Evolutionary conservation across 2,888 invertebrate genomes (phyloP).

Genomic region (Thymelicus acteon): DNA sequence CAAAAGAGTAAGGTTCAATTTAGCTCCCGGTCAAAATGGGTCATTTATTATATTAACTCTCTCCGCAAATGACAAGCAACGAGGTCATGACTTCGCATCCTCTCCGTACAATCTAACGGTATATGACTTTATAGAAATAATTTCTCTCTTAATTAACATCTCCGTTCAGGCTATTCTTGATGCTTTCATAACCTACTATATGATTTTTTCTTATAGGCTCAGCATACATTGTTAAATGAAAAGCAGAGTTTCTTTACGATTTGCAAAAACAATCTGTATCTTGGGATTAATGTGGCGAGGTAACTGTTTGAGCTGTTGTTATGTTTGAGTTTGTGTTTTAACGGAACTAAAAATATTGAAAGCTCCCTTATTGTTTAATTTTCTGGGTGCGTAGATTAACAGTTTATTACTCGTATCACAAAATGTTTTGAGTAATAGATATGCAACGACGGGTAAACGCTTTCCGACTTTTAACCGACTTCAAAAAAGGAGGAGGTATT

Average conservation of each 20-base stretch:
- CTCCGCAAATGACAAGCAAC: conserved; percentile 18
- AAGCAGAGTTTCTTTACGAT: neutral
- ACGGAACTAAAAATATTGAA: no score
- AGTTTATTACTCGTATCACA: no score
- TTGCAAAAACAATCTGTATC: no score
- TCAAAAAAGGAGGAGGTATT: no score
- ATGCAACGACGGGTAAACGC: no score
- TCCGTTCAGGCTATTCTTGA: conserved; percentile 12
- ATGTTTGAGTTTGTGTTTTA: no score
- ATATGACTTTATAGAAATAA: conserved; percentile 22
- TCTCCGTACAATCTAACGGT: conserved; percentile 9
- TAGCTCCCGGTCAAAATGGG: neutral
- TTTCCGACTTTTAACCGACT: no score
- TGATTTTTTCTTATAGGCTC: neutral
- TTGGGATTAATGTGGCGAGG: no score
- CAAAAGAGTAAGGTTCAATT: neutral
- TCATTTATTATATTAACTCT: conserved; percentile 1
- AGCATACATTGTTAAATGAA: neutral
- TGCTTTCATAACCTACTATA: neutral
- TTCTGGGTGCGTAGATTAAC: no score
- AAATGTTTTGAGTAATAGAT: no score
- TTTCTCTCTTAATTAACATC: conserved; percentile 31
- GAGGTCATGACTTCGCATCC: conserved; percentile 13
- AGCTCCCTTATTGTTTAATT: no score
- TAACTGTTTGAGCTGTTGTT: no score